Evolutionary conservation across 1,140 invertebrate species (phyloP).

Genomic region (Drosophila nannoptera): DNA sequence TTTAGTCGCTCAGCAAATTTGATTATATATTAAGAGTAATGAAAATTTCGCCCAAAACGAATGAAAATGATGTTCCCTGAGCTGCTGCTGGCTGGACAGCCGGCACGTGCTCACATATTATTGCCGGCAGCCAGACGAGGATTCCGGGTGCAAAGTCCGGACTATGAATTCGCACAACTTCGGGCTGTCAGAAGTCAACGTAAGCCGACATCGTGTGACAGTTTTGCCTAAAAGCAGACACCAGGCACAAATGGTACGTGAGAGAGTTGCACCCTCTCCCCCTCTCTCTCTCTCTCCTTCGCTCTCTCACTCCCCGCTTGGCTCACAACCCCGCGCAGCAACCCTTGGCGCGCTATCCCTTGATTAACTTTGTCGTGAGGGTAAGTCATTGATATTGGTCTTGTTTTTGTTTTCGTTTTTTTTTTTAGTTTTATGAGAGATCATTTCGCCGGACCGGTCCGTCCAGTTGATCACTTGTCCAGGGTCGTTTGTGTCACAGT

Average conservation of each 20-base stretch:
- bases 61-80: constrained; percentile 46
- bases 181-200: constrained; percentile 69
- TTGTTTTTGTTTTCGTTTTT: constrained; percentile 25
- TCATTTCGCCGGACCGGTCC: constrained; percentile 53
- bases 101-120: constrained; percentile 35
- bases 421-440: constrained; percentile 34
- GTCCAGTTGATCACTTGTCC: constrained; percentile 41
- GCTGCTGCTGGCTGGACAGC: constrained; percentile 15
- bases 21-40: constrained; percentile 37
- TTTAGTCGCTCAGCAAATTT: constrained; percentile 33
- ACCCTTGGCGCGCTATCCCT: constrained; percentile 45
- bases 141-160: constrained; percentile 19
- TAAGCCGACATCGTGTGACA: constrained; percentile 65
- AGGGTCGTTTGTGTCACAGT: constrained; percentile 26
- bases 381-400: constrained; percentile 57
- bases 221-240: constrained; percentile 37
- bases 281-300: background rate
- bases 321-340: too few relatives aligned
- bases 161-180: constrained; percentile 64
- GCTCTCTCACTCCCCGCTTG: constrained; percentile 3
- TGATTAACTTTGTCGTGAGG: constrained; percentile 61
- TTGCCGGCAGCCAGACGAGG: constrained; percentile 19
- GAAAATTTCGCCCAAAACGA: constrained; percentile 38
- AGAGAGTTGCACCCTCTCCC: constrained; percentile 17
- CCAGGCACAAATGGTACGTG: constrained; percentile 46